These are phyloP conservation scores for Lydus trimaculatus DNA, from an alignment of 2,888 invertebrate species.

Conservation along the genomic window DNA sequence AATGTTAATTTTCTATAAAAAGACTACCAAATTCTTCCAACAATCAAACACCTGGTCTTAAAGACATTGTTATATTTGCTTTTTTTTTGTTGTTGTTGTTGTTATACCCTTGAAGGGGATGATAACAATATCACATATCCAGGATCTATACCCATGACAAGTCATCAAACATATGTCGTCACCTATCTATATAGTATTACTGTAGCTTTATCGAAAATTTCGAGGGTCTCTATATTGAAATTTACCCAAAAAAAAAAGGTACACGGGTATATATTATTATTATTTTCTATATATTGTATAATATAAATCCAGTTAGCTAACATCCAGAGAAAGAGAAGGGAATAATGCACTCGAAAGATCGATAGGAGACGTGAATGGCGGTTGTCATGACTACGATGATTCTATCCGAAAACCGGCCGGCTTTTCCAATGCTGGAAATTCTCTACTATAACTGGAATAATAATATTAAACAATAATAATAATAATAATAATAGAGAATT, in stretches of 20 bases:
- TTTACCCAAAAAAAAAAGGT: not conserved
- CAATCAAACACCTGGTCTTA: slow-evolving; percentile 5
- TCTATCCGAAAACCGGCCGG: slow-evolving; percentile 42
- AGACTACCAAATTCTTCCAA: not conserved
- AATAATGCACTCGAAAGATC: slow-evolving; percentile 34
- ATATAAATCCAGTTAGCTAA: not conserved
- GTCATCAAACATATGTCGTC: slow-evolving; percentile 14
- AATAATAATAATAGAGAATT: too few relatives aligned
- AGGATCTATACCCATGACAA: slow-evolving; percentile 7
- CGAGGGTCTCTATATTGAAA: not conserved
- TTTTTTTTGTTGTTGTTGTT: too few relatives aligned
- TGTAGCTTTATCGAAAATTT: not conserved
- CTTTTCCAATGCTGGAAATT: slow-evolving; percentile 2
- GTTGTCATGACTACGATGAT: slow-evolving; percentile 42
- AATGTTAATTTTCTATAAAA: not conserved
- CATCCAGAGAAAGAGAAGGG: not conserved
- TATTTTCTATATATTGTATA: not conserved
- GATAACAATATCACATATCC: slow-evolving; percentile 11
- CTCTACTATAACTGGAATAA: not conserved
- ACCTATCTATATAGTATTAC: too few relatives aligned
- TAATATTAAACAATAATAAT: not conserved
- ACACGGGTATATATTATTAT: not conserved
- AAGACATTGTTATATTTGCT: not conserved
- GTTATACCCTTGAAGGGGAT: not conserved
- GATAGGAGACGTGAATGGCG: slow-evolving; percentile 47